These are phyloP conservation scores for Philaethria dido DNA, from an alignment of 2,888 invertebrate species.

Conservation along the genomic window DNA sequence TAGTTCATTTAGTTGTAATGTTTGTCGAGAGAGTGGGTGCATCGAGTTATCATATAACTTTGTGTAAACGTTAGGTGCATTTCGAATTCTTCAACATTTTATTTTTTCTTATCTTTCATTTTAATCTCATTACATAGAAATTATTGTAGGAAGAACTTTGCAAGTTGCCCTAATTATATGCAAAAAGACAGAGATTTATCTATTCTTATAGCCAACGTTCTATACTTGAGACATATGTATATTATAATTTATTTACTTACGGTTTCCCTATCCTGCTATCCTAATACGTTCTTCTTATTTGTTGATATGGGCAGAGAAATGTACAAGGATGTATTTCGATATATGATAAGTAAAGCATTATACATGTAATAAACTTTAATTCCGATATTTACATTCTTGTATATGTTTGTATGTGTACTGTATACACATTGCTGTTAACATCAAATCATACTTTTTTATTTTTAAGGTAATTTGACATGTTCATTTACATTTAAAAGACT, in stretches of 20 bases:
- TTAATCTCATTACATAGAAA: not conserved
- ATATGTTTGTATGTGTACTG: not conserved
- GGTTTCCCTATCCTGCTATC: not conserved
- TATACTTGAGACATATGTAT: not conserved
- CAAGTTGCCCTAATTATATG: not conserved
- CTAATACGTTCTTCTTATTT: not conserved
- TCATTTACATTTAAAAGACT: conserved; percentile 19
- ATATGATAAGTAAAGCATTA: not conserved
- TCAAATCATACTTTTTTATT: not conserved
- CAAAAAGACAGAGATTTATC: not conserved
- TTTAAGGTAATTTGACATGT: conserved; percentile 13
- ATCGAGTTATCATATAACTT: conserved; percentile 16
- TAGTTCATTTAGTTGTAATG: not conserved
- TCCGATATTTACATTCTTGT: conserved; percentile 1
- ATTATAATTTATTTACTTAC: not conserved
- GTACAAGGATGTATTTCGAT: conserved; percentile 7
- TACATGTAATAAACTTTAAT: not conserved
- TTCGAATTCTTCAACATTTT: not conserved
- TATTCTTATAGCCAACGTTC: not conserved
- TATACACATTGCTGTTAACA: not conserved
- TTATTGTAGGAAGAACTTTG: not conserved
- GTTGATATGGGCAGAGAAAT: conserved; percentile 1
- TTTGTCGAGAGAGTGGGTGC: not conserved
- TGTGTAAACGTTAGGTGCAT: conserved; percentile 2
- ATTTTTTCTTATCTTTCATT: not conserved